These are phyloP conservation scores for Cydia fagiglandana DNA, from an alignment of 1,140 invertebrate species.

Conservation along the genomic window DNA sequence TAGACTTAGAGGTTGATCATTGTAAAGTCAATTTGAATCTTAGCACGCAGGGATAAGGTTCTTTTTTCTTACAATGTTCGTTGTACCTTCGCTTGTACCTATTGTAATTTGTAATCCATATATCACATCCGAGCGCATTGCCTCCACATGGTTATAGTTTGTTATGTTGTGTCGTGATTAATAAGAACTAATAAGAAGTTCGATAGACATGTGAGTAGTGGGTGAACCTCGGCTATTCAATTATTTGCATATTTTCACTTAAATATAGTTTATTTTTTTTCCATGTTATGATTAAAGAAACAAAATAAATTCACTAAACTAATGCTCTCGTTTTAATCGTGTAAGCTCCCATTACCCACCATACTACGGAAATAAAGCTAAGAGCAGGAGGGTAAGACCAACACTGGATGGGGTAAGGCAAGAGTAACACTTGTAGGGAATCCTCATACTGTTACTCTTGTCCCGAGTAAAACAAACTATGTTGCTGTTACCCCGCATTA, in stretches of 20 bases:
- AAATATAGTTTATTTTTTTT: slow-evolving; percentile 67
- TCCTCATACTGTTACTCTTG: no score
- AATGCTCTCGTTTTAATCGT: slow-evolving; percentile 34
- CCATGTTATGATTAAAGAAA: slow-evolving; percentile 70
- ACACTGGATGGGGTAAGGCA: no score
- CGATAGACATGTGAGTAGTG: slow-evolving; percentile 57
- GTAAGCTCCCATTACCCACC: background rate
- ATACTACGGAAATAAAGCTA: background rate
- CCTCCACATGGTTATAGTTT: slow-evolving; percentile 49
- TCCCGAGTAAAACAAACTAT: no score
- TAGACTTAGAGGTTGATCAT: background rate
- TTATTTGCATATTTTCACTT: slow-evolving; percentile 72
- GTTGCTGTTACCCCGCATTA: no score
- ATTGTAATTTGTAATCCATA: slow-evolving; percentile 63
- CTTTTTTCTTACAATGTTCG: background rate
- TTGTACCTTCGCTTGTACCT: slow-evolving; percentile 36
- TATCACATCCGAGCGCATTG: slow-evolving; percentile 52
- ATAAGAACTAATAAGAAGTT: slow-evolving; percentile 50
- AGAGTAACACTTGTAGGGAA: no score
- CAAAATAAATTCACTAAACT: slow-evolving; percentile 75
- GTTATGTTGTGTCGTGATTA: slow-evolving; percentile 56
- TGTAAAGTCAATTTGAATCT: background rate
- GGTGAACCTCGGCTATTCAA: slow-evolving; percentile 55
- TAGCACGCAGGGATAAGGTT: slow-evolving; percentile 4
- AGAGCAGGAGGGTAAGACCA: no score